A percentile compares a stretch with the other conserved stretches of the same genome.
These are phyloP conservation scores for Achatina immaculata DNA, from an alignment of 1,140 invertebrate genomes.

Conservation along the genomic window DNA sequence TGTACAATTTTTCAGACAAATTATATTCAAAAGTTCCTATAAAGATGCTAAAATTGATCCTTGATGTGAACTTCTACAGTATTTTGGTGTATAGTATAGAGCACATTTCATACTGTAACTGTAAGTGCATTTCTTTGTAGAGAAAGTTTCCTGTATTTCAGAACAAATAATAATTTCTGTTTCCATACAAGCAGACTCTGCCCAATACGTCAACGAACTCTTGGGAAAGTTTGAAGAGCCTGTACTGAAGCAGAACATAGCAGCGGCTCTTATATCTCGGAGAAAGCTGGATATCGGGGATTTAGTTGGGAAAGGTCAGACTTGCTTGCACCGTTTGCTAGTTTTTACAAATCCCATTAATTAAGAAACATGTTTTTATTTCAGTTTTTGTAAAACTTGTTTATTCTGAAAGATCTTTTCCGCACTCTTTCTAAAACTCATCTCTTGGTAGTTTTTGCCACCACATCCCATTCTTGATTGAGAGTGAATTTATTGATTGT, in stretches of 20 bases:
- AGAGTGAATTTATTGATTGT: too few species aligned
- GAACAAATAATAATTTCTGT: conserved; percentile 6
- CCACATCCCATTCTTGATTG: too few species aligned
- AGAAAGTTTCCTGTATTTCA: background rate
- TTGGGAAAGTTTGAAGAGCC: conserved; percentile 63
- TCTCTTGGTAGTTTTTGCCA: too few species aligned
- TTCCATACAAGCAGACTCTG: conserved; percentile 48
- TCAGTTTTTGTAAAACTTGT: background rate
- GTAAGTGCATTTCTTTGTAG: too few species aligned
- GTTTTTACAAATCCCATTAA: background rate
- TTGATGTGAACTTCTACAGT: too few species aligned
- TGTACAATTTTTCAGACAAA: too few species aligned
- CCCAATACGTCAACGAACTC: conserved; percentile 59
- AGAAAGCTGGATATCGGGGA: conserved; percentile 68
- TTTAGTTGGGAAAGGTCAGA: conserved; percentile 69
- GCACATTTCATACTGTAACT: background rate
- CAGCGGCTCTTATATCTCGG: conserved; percentile 65
- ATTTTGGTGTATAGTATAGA: background rate
- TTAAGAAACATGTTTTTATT: background rate
- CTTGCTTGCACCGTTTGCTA: background rate
- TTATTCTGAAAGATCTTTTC: too few species aligned
- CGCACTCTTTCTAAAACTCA: too few species aligned
- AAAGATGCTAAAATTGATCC: too few species aligned
- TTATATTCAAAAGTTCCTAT: too few species aligned
- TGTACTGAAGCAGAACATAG: conserved; percentile 56